Evolutionary conservation across 2,797 vertebrate species (phyloP).

Genomic region (Dromococcyx pavoninus): DNA sequence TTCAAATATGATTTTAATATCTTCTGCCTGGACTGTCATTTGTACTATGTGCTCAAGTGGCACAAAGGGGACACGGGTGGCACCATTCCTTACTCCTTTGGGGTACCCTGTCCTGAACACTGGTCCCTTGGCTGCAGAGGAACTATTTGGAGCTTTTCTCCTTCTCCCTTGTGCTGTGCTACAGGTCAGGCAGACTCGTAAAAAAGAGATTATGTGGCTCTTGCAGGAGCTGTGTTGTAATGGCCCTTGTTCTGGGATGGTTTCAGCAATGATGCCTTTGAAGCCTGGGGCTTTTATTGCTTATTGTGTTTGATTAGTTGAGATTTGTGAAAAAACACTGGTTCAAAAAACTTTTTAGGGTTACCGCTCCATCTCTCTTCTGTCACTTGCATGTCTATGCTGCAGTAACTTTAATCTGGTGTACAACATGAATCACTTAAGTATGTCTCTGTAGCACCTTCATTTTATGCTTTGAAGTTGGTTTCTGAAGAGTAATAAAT

Average conservation of each 20-base stretch:
- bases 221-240: not conserved
- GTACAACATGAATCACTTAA: not conserved
- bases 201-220: not conserved
- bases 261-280: not conserved
- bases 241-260: not conserved
- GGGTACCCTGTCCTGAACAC: not conserved
- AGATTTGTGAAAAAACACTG: not conserved
- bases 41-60: rapidly evolving
- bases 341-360: not conserved
- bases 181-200: not conserved
- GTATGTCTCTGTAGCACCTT: not conserved
- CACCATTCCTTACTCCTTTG: rapidly evolving
- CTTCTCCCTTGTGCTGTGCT: not conserved
- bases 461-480: not conserved
- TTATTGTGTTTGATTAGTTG: not conserved
- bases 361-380: not conserved
- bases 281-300: not conserved
- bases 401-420: not conserved
- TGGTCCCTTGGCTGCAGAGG: not conserved
- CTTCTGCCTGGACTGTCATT: not conserved
- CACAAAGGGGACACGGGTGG: too few relatives aligned
- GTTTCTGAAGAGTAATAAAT: not conserved
- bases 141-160: not conserved
- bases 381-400: not conserved
- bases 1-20: rapidly evolving